Evolutionary conservation across 1,140 invertebrate species (phyloP), one percentile per base, ranked within the genome.

Genomic region (Bilobella aurantiaca): DNA sequence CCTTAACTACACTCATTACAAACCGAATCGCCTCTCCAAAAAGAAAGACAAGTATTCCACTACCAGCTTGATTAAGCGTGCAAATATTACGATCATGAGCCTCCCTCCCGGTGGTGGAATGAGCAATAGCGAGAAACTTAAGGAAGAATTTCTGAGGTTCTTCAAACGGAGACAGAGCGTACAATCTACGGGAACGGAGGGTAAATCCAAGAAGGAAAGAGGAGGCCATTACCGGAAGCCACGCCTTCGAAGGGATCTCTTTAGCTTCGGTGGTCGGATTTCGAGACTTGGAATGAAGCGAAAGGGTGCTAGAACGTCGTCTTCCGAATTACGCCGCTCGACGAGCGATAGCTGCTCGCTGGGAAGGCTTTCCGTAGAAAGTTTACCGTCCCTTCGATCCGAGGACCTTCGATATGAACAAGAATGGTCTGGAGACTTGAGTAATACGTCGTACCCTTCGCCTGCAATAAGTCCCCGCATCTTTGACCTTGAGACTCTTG

Each of bases 11-110:
- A 34, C 59, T 21, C 3, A 37, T 27, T 27, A 49, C 63, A 62
- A 32, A 29, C 58, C 49, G 18, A 68, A 62, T 23, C 27, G 65
- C 2, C 65, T 67, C 1, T 72, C 70, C 2, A 49, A 62, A 16
- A 66, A 69, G 28, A 69, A 69, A 29, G 70, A 72, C 37, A 60
- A 64, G 29, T 72, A 69, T 31, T 72, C 70, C 1, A 72, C 69
- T 25, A 66, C 62, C 18, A 64, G 65, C 1, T 29, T 72, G 25
- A 62, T 72, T 29, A 69, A 72, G 42, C 62, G 69, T 18, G 64
- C 62, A 16, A 71, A 58, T 63, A 23, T 53, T 23, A 53, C 49
- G 3, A 23, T 53, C 12, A 8, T 53, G 8, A 53, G 37, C 37
- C 37, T 23, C 5, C 67, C 64, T 49, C 21, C 58, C 12, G 68